phyloP scores from a whole-genome alignment of 2,888 invertebrate genomes.

The Trachelus troglodyta region DNA sequence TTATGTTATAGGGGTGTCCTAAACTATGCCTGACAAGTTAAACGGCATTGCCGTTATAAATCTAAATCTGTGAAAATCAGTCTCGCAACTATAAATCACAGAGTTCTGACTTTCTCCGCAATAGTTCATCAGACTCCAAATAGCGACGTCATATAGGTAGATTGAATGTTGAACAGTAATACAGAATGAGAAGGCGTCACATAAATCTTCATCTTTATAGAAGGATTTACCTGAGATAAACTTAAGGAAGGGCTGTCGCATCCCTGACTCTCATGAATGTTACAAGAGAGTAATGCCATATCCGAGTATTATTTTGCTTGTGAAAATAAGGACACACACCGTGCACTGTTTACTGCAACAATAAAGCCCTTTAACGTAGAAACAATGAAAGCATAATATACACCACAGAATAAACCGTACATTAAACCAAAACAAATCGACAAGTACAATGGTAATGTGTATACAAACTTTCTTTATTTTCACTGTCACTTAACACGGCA shows the following conservation, averaged over 20 bases:
- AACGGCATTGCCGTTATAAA: conserved; percentile 24
- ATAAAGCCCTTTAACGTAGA: not conserved
- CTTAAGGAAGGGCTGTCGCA: not conserved
- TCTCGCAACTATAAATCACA: conserved; percentile 14
- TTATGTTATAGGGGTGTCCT: not conserved
- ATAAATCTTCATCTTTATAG: conserved; percentile 3
- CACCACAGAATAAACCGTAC: not conserved
- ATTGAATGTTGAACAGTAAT: not conserved
- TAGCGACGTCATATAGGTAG: not conserved
- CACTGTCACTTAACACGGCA: not conserved
- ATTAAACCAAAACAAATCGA: not conserved
- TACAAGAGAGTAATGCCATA: not conserved
- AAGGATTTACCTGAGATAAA: not conserved
- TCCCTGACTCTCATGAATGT: not conserved
- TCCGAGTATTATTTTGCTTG: not conserved
- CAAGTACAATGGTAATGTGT: not conserved
- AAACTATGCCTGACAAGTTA: conserved; percentile 29
- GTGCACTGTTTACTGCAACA: not conserved
- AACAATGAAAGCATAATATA: not conserved
- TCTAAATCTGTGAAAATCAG: conserved; percentile 35
- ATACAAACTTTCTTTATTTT: not conserved
- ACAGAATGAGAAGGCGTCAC: not conserved
- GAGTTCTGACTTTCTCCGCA: not conserved
- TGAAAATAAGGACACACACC: not conserved
- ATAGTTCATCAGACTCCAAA: not conserved